Evolutionary conservation across 2,888 invertebrate species (phyloP), one percentile per base, ranked within the genome.

Genomic region (Drosophila atripex): DNA sequence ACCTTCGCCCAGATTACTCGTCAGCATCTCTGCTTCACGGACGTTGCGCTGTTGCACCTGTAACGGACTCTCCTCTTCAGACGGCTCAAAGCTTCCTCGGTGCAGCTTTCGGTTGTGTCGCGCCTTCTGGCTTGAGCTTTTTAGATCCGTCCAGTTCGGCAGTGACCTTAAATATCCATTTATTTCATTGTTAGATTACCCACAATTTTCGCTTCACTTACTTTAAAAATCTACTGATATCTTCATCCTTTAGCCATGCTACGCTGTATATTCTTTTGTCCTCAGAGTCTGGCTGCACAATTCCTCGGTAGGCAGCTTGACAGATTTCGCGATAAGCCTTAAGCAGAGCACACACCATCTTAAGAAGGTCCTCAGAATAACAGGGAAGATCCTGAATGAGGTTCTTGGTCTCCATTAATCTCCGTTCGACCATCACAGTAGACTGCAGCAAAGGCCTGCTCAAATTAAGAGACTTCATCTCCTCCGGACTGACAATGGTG

Each of bases 221-320:
- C 94, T 97, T 97, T 80, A 99, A 94, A 92, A 98, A 97, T 56
- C 98, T 93, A 89, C 96, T 97, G 70, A 99, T 98, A 89, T 99
- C 98, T 85, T 97, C 97, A 91, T 99, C 98, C 78, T 97, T 97
- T 1, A 98, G 93, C 98, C 98, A 97, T 11, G 95, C 94, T 0
- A 96, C 96, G 84, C 96, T 96, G 78, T 96, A 95, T 64, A 97
- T 95, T 69, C 95, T 92, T 78, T 95, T 94, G 83, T 96, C 96
- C 87, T 96, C 96, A 0, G 95, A 93, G 82, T 95, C 95, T 0
- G 95, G 94, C 88, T 95, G 95, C 0, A 96, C 95, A 71, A 96
- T 95, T 46, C 94, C 94, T 69, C 94, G 93, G 90, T 96, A 96
- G 0, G 95, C 95, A 1, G 93, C 93, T 75, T 94, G 93, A 85